Conservation (phyloP, 2,797 vertebrate genomes). For the Adrianichthys oophorus region DNA sequence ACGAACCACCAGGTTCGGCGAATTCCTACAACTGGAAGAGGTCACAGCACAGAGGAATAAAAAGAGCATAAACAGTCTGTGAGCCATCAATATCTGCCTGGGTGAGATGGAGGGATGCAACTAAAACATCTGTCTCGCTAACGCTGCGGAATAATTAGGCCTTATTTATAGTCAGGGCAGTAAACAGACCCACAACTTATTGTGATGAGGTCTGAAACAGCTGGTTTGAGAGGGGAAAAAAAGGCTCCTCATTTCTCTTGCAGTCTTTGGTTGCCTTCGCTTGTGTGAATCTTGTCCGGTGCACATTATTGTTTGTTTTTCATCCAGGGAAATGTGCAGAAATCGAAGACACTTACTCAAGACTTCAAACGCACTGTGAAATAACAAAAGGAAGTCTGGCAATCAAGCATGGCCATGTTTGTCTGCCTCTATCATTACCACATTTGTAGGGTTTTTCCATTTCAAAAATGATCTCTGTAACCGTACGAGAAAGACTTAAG, state of each 20-base stretch:
- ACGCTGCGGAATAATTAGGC: constrained; percentile 53
- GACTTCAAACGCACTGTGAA: constrained; percentile 71
- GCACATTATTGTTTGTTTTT: constrained; percentile 50
- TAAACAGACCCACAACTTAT: constrained; percentile 55
- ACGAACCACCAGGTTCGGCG: constrained; percentile 55
- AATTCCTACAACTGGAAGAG: constrained; percentile 63
- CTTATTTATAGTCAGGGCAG: constrained; percentile 55
- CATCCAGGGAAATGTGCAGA: constrained; percentile 54
- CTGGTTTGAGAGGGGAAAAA: constrained; percentile 45
- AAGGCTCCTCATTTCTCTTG: constrained; percentile 22
- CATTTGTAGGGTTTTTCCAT: constrained; percentile 69
- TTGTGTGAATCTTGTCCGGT: constrained; percentile 44
- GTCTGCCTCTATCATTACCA: constrained; percentile 69
- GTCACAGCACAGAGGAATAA: constrained; percentile 73
- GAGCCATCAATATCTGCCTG: constrained; percentile 58
- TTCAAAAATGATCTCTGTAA: constrained; percentile 64
- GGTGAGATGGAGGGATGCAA: constrained; percentile 47
- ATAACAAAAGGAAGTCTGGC: constrained; percentile 77
- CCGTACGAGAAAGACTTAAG: constrained; percentile 71
- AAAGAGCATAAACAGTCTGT: constrained; percentile 72
- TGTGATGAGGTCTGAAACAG: constrained; percentile 53
- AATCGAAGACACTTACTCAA: constrained; percentile 57
- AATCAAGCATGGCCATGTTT: constrained; percentile 70
- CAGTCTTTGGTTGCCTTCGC: constrained; percentile 33
- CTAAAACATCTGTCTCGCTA: constrained; percentile 60